A percentile compares a stretch with the other conserved stretches of the same genome.
phyloP scores from a whole-genome alignment of 1,140 invertebrate species.

The Penaeus chinensis region DNA sequence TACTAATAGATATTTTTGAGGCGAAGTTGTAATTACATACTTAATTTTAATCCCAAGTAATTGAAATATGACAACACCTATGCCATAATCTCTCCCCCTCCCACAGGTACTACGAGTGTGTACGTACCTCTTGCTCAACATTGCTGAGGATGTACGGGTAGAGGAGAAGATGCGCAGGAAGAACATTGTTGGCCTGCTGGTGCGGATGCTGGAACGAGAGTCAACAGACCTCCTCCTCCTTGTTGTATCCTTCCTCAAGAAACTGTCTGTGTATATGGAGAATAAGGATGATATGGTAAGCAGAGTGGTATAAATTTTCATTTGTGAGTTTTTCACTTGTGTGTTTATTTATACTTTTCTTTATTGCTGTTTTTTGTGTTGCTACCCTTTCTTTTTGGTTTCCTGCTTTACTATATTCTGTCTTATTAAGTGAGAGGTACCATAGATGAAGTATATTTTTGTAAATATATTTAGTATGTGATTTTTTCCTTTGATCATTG shows the following conservation, averaged over 20 bases:
- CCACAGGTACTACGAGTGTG: constrained; percentile 69
- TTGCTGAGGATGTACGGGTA: constrained; percentile 91
- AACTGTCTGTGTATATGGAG: constrained; percentile 92
- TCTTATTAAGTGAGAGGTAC: too few relatives aligned
- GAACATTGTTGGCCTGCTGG: constrained; percentile 87
- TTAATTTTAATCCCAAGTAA: neutral
- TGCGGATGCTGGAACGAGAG: constrained; percentile 88
- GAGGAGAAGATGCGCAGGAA: constrained; percentile 98
- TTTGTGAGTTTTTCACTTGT: too few relatives aligned
- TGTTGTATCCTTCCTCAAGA: constrained; percentile 94
- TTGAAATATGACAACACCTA: neutral
- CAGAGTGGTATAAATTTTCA: neutral
- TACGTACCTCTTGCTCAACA: constrained; percentile 93
- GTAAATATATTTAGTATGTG: too few relatives aligned
- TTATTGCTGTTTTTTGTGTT: too few relatives aligned
- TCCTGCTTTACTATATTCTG: too few relatives aligned
- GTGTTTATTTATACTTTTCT: too few relatives aligned
- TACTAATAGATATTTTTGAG: too few relatives aligned
- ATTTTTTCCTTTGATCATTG: too few relatives aligned
- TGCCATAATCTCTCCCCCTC: constrained; percentile 11
- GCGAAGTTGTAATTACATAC: neutral
- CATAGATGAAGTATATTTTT: too few relatives aligned
- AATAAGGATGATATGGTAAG: constrained; percentile 93
- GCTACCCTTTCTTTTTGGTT: too few relatives aligned
- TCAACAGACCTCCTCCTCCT: constrained; percentile 89